phyloP scores from a whole-genome alignment of 2,797 vertebrate species.

The Etheostoma perlongum region DNA sequence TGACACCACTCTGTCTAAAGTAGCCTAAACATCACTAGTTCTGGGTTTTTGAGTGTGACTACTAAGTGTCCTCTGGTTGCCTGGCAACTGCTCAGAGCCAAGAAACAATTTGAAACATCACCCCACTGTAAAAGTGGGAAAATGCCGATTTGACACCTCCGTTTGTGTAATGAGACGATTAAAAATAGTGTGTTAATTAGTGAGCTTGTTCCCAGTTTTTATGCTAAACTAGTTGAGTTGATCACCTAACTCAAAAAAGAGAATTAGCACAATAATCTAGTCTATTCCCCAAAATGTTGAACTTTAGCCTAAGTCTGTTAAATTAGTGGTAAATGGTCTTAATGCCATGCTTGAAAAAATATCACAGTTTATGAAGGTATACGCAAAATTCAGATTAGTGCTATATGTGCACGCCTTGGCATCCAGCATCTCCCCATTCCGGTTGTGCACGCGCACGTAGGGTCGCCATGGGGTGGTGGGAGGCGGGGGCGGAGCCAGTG shows the following conservation, averaged over 20 bases:
- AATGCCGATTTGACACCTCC: no score
- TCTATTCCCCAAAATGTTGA: no score
- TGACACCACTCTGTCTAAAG: no score
- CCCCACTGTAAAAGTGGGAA: no score
- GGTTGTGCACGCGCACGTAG: constrained; percentile 67
- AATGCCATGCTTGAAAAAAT: not conserved
- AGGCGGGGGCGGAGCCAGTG: constrained; percentile 73
- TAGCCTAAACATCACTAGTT: not conserved
- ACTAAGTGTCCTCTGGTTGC: not conserved
- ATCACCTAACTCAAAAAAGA: no score
- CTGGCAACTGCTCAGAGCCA: not conserved
- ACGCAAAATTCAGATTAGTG: not conserved
- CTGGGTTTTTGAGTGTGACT: not conserved
- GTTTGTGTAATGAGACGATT: no score
- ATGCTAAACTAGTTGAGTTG: no score
- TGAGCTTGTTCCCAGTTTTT: no score
- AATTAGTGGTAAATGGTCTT: not conserved
- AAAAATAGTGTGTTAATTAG: no score
- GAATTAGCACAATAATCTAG: no score
- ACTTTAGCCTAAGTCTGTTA: not conserved
- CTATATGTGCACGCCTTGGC: not conserved
- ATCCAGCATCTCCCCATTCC: constrained; percentile 25
- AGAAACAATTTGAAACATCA: not conserved
- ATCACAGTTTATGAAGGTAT: not conserved
- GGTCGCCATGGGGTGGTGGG: constrained; percentile 48